Evolutionary conservation across 35 echinoderm and acorn worm species (phyloP), one percentile per base, ranked within the genome.

Genomic region (Holothuria glaberrima): DNA sequence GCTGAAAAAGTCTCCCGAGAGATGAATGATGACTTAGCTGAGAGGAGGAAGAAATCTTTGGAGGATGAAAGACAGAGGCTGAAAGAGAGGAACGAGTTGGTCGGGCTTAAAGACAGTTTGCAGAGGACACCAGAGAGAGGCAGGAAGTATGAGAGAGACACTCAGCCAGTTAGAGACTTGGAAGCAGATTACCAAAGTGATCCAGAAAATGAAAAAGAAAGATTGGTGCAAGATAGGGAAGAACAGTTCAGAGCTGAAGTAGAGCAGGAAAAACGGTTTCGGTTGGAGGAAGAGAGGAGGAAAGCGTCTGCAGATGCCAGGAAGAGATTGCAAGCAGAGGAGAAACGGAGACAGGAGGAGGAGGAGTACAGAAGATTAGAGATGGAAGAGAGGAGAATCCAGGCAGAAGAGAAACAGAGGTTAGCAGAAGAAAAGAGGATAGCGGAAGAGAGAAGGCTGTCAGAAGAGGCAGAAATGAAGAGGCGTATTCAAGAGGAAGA

Each of bases 401-500:
- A 78, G 50, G 38, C 38, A 28, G 78, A 94, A 34, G 92, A 94
- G 80, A 90, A 80, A 48, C 75, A 83, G 65, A 84, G 79, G 54
- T 46, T 59, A 32, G 80, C 68, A 41, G 90, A 91, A 16, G 44
- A 91, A 22, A 59, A 59, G 67, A 71, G 30, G 58, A 22, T 50
- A 1, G 68, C 32, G 22, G 60, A 82, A 31, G 89, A 90, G 59
- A 79, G 79, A 32, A 90, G 75, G 36, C 38, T 64, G 61, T 36
- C 58, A 26, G 72, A 50, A 26, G 58, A 88, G 48, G 46, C 60
- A 44, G 60, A 35, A 31, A 74, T 68, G 74, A 88, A 44, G 56
- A 60, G 75, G 75, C 75, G 83, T 27, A 66, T 81, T 19, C 45
- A 78, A 90, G 93, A 91, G 44, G 93, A 94, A 56, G 80, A 91